Percentiles rank a stretch among this genome's conserved stretches.
These are phyloP conservation scores for Telmatherina bonti DNA, from an alignment of 2,797 vertebrate genomes.

Conservation along the genomic window DNA sequence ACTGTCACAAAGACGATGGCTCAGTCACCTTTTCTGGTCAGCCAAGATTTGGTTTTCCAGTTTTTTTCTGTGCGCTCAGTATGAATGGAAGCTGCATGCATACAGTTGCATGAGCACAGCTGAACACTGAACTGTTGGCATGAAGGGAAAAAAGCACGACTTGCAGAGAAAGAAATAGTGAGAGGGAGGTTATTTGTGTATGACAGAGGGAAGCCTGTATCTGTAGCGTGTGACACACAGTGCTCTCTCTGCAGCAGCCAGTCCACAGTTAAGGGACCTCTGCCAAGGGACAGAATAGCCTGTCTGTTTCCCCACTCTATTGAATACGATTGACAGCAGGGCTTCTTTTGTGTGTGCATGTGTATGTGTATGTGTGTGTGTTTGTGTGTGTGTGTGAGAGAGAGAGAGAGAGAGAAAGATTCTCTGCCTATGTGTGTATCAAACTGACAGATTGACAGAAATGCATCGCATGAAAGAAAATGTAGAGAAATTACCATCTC, in stretches of 20 bases:
- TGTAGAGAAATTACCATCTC: conserved; percentile 39
- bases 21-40: not conserved
- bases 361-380: conserved; percentile 1
- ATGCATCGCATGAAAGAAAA: conserved; percentile 14
- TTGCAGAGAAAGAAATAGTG: conserved; percentile 15
- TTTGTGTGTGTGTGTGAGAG: too few relatives aligned
- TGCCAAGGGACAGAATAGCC: conserved; percentile 71
- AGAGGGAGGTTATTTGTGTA: conserved; percentile 59
- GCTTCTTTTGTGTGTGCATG: conserved; percentile 52
- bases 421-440: conserved; percentile 22
- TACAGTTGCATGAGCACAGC: conserved; percentile 24
- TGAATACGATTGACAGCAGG: conserved; percentile 68
- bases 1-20: not conserved
- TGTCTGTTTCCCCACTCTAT: conserved; percentile 69
- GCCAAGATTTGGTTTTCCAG: not conserved
- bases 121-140: conserved; percentile 38
- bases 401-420: too few relatives aligned
- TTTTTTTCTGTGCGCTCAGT: conserved; percentile 8
- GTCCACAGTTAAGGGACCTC: conserved; percentile 56
- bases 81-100: conserved; percentile 22
- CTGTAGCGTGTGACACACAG: conserved; percentile 76
- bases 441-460: conserved; percentile 55
- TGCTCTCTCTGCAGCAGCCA: conserved; percentile 70
- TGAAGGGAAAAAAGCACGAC: not conserved
- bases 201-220: conserved; percentile 74